Evolutionary conservation across 2,888 invertebrate species (phyloP), one percentile per base, ranked within the genome.

Genomic region (Cotesia congregata): DNA sequence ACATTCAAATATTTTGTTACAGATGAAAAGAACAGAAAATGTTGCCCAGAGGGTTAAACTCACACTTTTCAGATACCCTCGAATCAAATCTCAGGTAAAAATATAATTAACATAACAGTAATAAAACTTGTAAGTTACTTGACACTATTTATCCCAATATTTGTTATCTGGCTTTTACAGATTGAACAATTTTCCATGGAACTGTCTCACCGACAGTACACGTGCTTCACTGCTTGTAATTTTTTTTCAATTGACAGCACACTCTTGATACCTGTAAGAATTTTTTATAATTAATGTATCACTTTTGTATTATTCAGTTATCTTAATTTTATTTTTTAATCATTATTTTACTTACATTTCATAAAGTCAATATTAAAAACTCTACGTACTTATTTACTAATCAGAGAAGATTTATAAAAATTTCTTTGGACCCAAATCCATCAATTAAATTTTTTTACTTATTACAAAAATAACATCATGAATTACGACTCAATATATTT

Each of bases 151-250:
- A 30, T 30, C 3, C 3, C 30, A 30, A 30, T 30, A 30, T 30
- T 30, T 30, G 30, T 30, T 30, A 30, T 30, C 30, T 30, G 30
- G 30, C 30, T 12, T 50, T 50, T 50, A 6, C 50, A 62, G 62
- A 17, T 62, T 17, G 62, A 62, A 17, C 62, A 17, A 15, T 62
- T 62, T 20, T 62, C 62, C 6, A 62, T 62, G 62, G 62, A 62
- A 62, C 15, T 62, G 15, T 20, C 15, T n/a, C 62, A 62, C 5
- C 9, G 62, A n/a, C 15, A 62, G 15, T 2, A 62, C 6, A 20
- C 20, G 2, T 12, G 6, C 12, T 62, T 62, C 62, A 62, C 17
- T 62, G 62, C 62, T 62, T 62, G 62, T 15, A 6, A 20, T 15
- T 62, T 62, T 17, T 62, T 62, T 62, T 62, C 17, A 62, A 15